These are phyloP conservation scores for Temnothorax longispinosus DNA, from an alignment of 1,140 invertebrate species.

Conservation along the genomic window DNA sequence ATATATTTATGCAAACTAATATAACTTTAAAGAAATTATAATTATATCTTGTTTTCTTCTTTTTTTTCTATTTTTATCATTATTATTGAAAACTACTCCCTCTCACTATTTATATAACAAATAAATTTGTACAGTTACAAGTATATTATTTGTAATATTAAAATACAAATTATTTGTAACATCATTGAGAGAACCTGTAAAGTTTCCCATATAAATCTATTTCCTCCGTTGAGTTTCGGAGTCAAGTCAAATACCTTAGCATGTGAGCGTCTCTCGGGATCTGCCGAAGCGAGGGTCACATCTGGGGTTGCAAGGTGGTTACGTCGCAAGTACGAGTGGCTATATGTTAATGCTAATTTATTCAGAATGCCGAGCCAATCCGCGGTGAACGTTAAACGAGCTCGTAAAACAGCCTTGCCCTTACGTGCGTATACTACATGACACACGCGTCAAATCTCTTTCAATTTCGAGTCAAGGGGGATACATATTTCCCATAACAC, in stretches of 20 bases:
- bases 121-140: neutral
- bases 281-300: slow-evolving; percentile 13
- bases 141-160: neutral
- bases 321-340: neutral
- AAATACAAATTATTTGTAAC: neutral
- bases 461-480: neutral
- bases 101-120: neutral
- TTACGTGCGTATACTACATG: neutral
- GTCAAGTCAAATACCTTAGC: slow-evolving; percentile 20
- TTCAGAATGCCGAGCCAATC: slow-evolving; percentile 64
- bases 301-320: slow-evolving; percentile 35
- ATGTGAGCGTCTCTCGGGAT: slow-evolving; percentile 12
- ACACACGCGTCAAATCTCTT: slow-evolving; percentile 22
- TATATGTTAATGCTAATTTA: slow-evolving; percentile 70
- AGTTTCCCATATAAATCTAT: slow-evolving; percentile 45
- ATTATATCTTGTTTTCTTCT: neutral
- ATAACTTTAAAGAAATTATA: neutral
- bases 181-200: slow-evolving; percentile 23
- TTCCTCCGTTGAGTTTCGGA: slow-evolving; percentile 31
- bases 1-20: neutral
- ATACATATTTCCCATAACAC: slow-evolving; percentile 65
- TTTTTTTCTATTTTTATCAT: neutral
- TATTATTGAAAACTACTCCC: neutral
- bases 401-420: slow-evolving; percentile 58
- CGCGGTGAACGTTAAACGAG: slow-evolving; percentile 56